Evolutionary conservation across 1,140 invertebrate genomes (phyloP).

Genomic region (Hydropsyche tenuis): DNA sequence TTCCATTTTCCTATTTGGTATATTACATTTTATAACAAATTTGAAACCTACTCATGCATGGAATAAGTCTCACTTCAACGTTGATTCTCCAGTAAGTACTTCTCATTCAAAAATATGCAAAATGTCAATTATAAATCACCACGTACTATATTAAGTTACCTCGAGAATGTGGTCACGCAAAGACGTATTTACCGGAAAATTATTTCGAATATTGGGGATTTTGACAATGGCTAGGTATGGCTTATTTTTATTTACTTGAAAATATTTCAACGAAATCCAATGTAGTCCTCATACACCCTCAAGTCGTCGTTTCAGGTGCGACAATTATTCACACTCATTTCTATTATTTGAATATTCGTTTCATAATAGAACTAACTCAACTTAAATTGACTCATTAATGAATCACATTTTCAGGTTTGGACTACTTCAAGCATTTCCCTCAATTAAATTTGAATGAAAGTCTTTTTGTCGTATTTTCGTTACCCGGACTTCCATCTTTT

Average conservation of each 20-base stretch:
- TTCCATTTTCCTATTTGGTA: too few relatives aligned
- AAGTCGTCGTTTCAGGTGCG: constrained; percentile 32
- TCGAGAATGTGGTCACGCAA: constrained; percentile 36
- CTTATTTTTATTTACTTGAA: neutral
- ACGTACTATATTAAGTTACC: constrained; percentile 32
- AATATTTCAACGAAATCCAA: constrained; percentile 11
- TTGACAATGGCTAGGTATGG: constrained; percentile 43
- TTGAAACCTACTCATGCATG: too few relatives aligned
- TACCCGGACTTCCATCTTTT: constrained; percentile 34
- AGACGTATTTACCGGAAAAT: constrained; percentile 31
- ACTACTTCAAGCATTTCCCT: constrained; percentile 5
- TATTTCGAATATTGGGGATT: constrained; percentile 31
- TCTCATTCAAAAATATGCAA: too few relatives aligned
- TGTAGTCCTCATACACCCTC: constrained; percentile 41
- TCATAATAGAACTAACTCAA: too few relatives aligned
- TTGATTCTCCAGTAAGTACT: too few relatives aligned
- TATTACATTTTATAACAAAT: too few relatives aligned
- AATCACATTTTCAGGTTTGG: neutral
- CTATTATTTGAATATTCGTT: too few relatives aligned
- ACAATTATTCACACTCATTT: too few relatives aligned
- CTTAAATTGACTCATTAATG: neutral
- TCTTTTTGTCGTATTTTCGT: constrained; percentile 38
- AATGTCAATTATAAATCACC: too few relatives aligned
- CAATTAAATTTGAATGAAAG: constrained; percentile 24
- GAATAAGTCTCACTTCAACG: too few relatives aligned